These are phyloP conservation scores for Myotis myotis DNA, from an alignment of 2,797 vertebrate species.

Conservation along the genomic window DNA sequence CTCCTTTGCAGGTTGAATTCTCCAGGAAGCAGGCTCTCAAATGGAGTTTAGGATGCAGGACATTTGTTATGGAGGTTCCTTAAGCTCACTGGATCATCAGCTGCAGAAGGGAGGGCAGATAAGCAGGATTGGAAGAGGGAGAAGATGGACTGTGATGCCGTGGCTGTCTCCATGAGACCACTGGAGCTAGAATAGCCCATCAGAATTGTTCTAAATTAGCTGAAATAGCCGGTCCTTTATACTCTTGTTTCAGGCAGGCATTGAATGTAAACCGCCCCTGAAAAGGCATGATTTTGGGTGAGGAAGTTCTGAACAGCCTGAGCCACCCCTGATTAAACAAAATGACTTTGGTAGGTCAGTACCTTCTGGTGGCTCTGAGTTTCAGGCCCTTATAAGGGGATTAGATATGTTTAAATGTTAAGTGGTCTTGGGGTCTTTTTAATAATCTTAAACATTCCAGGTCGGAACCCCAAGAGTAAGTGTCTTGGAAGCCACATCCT, in stretches of 20 bases:
- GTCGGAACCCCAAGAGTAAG: neutral
- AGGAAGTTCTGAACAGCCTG: neutral
- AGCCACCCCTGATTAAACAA: neutral
- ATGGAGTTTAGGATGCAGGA: neutral
- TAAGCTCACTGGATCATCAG: no score
- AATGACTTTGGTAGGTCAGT: neutral
- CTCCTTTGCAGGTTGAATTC: neutral
- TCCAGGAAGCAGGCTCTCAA: neutral
- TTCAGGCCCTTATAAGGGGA: neutral
- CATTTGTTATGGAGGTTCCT: neutral
- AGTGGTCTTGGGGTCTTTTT: neutral
- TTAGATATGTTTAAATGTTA: neutral
- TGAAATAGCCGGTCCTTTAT: neutral
- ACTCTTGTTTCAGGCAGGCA: neutral
- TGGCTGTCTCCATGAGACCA: rapidly evolving
- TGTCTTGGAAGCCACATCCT: neutral
- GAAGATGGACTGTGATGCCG: no score
- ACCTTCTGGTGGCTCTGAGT: neutral
- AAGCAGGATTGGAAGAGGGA: no score
- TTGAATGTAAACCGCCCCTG: rapidly evolving
- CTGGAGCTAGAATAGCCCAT: neutral
- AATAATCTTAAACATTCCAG: neutral
- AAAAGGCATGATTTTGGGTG: rapidly evolving
- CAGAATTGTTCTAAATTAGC: neutral
- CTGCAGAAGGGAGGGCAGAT: no score